A percentile compares a stretch with the other conserved stretches of the same genome.
These are phyloP conservation scores for Trididemnum nubilum DNA, from an alignment of 23 tunicate genomes.

Conservation along the genomic window DNA sequence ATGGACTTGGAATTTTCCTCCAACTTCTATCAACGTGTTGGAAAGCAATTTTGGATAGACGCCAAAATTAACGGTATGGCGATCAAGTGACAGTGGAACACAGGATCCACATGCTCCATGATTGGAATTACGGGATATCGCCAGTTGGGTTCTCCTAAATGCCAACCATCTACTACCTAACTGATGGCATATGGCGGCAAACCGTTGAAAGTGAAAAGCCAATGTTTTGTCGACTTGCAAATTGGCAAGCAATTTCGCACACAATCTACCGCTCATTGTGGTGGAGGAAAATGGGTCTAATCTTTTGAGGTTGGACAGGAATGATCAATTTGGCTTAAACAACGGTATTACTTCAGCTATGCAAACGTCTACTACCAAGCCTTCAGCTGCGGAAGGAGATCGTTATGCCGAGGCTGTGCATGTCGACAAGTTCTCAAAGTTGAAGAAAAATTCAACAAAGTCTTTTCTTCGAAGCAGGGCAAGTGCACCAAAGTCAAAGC, in stretches of 20 bases:
- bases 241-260: neutral
- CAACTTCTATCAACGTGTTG: neutral
- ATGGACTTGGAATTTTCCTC: neutral
- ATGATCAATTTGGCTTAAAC: neutral
- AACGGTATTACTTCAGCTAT: neutral
- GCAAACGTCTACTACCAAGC: too few species aligned
- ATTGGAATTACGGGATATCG: neutral
- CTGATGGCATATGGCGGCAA: slow-evolving; percentile 4
- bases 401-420: too few species aligned
- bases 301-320: slow-evolving; percentile 13
- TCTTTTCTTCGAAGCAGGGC: too few species aligned
- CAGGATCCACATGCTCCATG: slow-evolving; percentile 12
- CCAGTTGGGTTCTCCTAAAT: slow-evolving; percentile 1
- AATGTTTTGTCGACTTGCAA: slow-evolving; percentile 12
- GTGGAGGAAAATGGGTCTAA: slow-evolving; percentile 2
- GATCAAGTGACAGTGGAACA: slow-evolving; percentile 11
- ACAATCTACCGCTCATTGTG: neutral
- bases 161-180: neutral
- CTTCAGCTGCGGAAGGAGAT: too few species aligned
- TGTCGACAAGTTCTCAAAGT: too few species aligned
- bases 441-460: too few species aligned
- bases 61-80: neutral
- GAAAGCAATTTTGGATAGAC: slow-evolving; percentile 7
- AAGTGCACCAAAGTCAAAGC: too few species aligned
- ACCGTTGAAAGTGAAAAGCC: slow-evolving; percentile 8